Conservation (phyloP, 2,888 invertebrate genomes). For the Dynastes maya region DNA sequence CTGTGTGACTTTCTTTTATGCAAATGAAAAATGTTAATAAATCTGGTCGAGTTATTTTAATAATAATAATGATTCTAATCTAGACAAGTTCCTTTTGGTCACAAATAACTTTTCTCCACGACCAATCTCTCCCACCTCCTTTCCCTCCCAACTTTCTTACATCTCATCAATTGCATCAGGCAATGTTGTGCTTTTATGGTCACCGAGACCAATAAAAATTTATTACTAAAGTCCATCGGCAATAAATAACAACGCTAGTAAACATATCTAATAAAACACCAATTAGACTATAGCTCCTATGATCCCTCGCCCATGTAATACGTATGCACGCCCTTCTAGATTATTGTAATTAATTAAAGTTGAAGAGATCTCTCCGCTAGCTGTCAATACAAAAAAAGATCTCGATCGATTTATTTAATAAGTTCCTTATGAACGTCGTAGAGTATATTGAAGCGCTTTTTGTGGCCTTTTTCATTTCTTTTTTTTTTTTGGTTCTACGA, state of each 20-base stretch:
- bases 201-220: constrained; percentile 28
- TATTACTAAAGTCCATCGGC: constrained; percentile 15
- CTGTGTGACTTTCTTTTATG: too few species aligned
- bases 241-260: constrained; percentile 28
- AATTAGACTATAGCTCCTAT: neutral
- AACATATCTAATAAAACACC: constrained; percentile 23
- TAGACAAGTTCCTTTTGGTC: too few species aligned
- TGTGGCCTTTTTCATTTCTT: neutral
- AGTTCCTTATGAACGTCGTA: neutral
- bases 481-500: neutral
- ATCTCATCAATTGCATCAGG: neutral
- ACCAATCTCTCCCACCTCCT: too few species aligned
- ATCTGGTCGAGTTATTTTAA: too few species aligned
- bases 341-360: constrained; percentile 3
- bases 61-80: too few species aligned
- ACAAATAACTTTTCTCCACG: too few species aligned
- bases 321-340: neutral
- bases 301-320: too few species aligned
- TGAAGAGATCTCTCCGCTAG: neutral
- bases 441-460: neutral
- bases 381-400: neutral
- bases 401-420: constrained; percentile 8
- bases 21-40: too few species aligned
- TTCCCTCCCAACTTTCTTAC: neutral
- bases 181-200: constrained; percentile 18